Percentiles rank a stretch among this genome's conserved stretches.
phyloP scores from a whole-genome alignment of 2,888 invertebrate species.

The Endotricha flammealis region DNA sequence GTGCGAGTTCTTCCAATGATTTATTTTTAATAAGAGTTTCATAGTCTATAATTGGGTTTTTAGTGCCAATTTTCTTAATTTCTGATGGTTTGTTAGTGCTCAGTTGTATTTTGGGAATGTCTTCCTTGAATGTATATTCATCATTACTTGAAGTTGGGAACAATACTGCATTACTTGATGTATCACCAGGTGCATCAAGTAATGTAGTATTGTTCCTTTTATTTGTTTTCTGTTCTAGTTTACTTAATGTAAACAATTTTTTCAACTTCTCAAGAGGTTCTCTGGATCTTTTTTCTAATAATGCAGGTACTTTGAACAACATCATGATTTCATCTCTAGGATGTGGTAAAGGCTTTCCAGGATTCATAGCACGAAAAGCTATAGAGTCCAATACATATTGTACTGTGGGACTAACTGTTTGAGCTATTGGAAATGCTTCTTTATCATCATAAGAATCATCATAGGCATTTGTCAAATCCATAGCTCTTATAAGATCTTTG shows the following conservation, averaged over 20 bases:
- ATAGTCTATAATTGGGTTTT: slow-evolving; percentile 81
- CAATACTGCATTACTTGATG: slow-evolving; percentile 19
- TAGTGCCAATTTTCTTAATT: slow-evolving; percentile 72
- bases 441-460: slow-evolving; percentile 65
- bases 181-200: slow-evolving; percentile 24
- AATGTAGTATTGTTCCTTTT: slow-evolving; percentile 31
- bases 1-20: slow-evolving; percentile 36
- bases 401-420: slow-evolving; percentile 71
- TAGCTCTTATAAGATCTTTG: slow-evolving; percentile 81
- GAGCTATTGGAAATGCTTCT: slow-evolving; percentile 71
- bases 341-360: slow-evolving; percentile 75
- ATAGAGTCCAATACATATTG: slow-evolving; percentile 77
- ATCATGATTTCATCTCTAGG: slow-evolving; percentile 67
- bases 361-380: slow-evolving; percentile 78
- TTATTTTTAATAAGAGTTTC: slow-evolving; percentile 59
- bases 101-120: slow-evolving; percentile 45
- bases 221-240: slow-evolving; percentile 49
- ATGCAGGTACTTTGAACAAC: slow-evolving; percentile 70
- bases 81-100: slow-evolving; percentile 31
- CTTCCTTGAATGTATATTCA: slow-evolving; percentile 14
- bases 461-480: slow-evolving; percentile 79
- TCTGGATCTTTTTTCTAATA: slow-evolving; percentile 62
- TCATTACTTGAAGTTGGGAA: slow-evolving; percentile 20
- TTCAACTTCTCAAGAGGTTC: slow-evolving; percentile 67
- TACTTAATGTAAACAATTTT: slow-evolving; percentile 65